Evolutionary conservation across 2,113 vertebrate genomes (phyloP), one percentile per base, ranked within the genome.

Genomic region (Lepisosteus osseus): DNA sequence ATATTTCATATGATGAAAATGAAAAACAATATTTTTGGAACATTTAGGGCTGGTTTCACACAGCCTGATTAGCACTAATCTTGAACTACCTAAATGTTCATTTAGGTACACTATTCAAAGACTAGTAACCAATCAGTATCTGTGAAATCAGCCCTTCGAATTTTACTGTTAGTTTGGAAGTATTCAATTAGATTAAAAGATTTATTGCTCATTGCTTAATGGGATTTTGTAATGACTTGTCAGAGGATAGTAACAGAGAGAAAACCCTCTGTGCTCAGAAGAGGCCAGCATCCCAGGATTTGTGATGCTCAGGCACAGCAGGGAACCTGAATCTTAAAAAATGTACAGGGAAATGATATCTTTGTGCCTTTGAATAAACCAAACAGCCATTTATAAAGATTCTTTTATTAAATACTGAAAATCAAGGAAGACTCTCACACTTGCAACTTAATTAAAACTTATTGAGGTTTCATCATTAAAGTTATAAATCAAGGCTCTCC

Each of bases 1-100:
- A 84, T 15, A 74, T 75, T 76, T 8, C 79, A 82, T 65, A 78
- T 29, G 47, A 74, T 65, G 78, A 59, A 29, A 72, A 55, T 61
- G n/a, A 63, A 76, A 65, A 57, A 17, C 62, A 29, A 5, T 41
- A 17, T 64, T 40, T 29, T 29, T 29, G 29, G 1, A 29, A 29
- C 2, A 29, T 29, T 29, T 29, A 29, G 29, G 29, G 29, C 29
- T 29, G 29, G 29, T 29, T 29, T 29, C 29, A 29, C 29, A 29
- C 29, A 29, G 29, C 29, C 29, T 29, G 29, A 29, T 29, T 29
- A 29, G 29, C 29, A 29, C 29, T 29, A 29, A 29, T 29, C 29
- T 29, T 29, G 29, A 29, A 29, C 29, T 2, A 29, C 29, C 29
- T 29, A 29, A 29, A 29, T 29, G 29, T 29, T 29, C 29, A 29